phyloP scores from a whole-genome alignment of 2,797 vertebrate species.

The Pelochelys cantorii region DNA sequence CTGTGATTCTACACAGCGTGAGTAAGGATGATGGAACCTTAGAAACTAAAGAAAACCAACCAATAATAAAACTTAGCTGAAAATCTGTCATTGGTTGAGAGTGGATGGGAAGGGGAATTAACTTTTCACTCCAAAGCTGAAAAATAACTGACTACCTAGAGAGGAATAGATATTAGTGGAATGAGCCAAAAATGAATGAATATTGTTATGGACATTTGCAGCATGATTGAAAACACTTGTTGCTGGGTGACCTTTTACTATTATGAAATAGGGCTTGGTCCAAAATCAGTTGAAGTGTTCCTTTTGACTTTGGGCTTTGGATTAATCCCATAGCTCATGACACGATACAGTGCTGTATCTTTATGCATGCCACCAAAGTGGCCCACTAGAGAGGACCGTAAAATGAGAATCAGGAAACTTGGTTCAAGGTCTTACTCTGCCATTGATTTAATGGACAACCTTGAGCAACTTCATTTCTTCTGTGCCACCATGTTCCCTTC shows the following conservation, averaged over 20 bases:
- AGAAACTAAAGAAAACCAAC: not conserved
- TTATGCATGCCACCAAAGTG: accelerated
- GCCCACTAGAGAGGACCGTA: not conserved
- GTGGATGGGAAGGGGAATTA: not conserved
- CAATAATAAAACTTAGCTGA: not conserved
- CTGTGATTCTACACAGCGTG: not conserved
- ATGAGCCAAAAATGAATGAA: not conserved
- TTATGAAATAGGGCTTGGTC: not conserved
- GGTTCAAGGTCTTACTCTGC: not conserved
- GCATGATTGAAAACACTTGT: not conserved
- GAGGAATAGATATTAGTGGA: not conserved
- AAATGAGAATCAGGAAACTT: accelerated
- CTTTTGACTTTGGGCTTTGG: not conserved
- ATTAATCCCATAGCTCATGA: accelerated
- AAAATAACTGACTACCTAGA: not conserved
- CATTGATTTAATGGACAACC: not conserved
- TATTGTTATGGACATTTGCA: not conserved
- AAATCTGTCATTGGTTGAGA: not conserved
- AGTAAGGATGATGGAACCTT: not conserved
- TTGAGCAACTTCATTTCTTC: not conserved
- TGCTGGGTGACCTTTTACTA: not conserved
- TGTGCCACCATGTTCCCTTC: not conserved
- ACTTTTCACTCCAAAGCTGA: not conserved
- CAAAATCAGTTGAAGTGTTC: not conserved
- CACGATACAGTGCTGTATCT: accelerated